Conservation (phyloP, 2,113 vertebrate species). For the Mustelus asterias region DNA sequence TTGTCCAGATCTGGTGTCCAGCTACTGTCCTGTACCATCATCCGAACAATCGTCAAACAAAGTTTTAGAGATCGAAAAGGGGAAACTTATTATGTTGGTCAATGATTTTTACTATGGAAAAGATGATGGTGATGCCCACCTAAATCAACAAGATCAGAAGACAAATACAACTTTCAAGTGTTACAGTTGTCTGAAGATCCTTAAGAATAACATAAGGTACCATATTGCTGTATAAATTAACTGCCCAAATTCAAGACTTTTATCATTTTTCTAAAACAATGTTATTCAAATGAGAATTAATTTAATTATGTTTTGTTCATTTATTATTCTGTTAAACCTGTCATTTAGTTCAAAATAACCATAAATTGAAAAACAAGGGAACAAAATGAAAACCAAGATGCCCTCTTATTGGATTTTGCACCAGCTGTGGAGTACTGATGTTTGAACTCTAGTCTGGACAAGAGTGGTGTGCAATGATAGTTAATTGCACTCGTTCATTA, state of each 20-base stretch:
- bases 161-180: slow-evolving; percentile 86
- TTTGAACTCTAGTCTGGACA: neutral
- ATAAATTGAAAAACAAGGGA: neutral
- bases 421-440: neutral
- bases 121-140: slow-evolving; percentile 69
- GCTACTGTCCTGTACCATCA: slow-evolving; percentile 49
- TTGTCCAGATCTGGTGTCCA: slow-evolving; percentile 62
- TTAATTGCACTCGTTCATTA: neutral
- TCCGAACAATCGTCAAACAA: slow-evolving; percentile 45
- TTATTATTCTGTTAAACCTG: neutral
- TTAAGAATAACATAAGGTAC: slow-evolving; percentile 97
- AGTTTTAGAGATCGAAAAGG: slow-evolving; percentile 61
- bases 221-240: neutral
- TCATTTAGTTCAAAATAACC: neutral
- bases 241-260: neutral
- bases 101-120: slow-evolving; percentile 94
- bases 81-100: slow-evolving; percentile 94
- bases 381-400: neutral
- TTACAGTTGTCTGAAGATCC: slow-evolving; percentile 90
- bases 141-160: slow-evolving; percentile 62
- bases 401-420: neutral
- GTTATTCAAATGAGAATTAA: neutral
- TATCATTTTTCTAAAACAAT: neutral
- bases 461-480: neutral
- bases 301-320: neutral